A percentile compares a stretch with the other conserved stretches of the same genome.
Conservation (phyloP, 2,888 invertebrate species). For the Theretra japonica region DNA sequence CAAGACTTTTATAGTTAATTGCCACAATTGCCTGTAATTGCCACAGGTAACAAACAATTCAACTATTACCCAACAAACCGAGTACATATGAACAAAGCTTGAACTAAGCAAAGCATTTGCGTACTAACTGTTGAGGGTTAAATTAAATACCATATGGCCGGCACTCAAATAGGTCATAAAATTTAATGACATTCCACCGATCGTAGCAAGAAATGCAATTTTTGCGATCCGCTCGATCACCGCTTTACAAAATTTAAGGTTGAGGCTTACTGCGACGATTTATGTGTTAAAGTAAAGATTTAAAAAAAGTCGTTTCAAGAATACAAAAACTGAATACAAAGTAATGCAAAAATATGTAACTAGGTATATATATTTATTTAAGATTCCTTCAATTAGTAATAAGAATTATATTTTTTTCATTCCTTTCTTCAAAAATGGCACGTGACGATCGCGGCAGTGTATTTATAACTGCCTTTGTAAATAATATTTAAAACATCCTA, state of each 20-base stretch:
- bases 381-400: too few relatives aligned
- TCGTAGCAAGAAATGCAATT: conserved; percentile 67
- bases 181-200: conserved; percentile 72
- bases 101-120: conserved; percentile 17
- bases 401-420: too few relatives aligned
- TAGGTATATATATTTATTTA: too few relatives aligned
- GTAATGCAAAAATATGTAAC: too few relatives aligned
- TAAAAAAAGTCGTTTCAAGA: neutral
- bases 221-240: conserved; percentile 68
- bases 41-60: too few relatives aligned
- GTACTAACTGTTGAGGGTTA: conserved; percentile 34
- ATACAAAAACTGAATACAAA: neutral
- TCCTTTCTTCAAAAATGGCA: too few relatives aligned
- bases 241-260: conserved; percentile 62
- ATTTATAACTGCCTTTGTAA: too few relatives aligned
- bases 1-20: too few relatives aligned
- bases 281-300: neutral
- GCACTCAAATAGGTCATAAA: conserved; percentile 73
- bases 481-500: too few relatives aligned
- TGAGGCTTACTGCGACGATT: conserved; percentile 41
- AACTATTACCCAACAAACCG: neutral
- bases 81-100: conserved; percentile 6
- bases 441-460: too few relatives aligned
- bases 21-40: too few relatives aligned
- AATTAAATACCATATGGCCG: conserved; percentile 50